These are phyloP conservation scores for Esperia sulphurella DNA, from an alignment of 2,888 invertebrate genomes.

Conservation along the genomic window DNA sequence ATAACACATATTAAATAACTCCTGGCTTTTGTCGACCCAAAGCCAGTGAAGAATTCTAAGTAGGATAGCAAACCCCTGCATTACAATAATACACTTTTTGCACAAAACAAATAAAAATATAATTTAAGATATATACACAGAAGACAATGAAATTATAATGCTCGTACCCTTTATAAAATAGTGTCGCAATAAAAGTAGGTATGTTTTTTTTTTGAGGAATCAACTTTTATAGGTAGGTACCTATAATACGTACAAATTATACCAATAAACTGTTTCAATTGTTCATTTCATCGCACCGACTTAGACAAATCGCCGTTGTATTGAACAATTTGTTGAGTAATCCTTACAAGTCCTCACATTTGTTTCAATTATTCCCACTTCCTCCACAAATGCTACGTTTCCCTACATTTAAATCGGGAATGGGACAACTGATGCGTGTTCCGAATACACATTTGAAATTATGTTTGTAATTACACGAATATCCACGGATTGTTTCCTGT, in stretches of 20 bases:
- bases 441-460: conserved; percentile 49
- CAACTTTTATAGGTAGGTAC: not conserved
- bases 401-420: conserved; percentile 52
- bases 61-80: no score
- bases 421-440: conserved; percentile 51
- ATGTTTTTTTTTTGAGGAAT: no score
- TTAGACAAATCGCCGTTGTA: conserved; percentile 75
- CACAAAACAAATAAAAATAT: no score
- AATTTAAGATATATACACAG: no score
- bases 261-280: conserved; percentile 55
- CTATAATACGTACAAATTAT: conserved; percentile 36
- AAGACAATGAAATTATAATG: no score
- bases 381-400: conserved; percentile 55
- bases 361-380: conserved; percentile 74
- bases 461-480: conserved; percentile 40
- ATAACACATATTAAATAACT: no score
- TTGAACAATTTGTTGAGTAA: conserved; percentile 77
- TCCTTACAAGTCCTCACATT: conserved; percentile 51
- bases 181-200: no score
- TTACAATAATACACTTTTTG: no score
- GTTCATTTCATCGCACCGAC: conserved; percentile 55
- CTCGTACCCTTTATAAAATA: no score
- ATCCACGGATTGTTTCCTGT: conserved; percentile 35
- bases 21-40: no score
- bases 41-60: no score